Percentiles rank a stretch among this genome's conserved stretches.
phyloP scores from a whole-genome alignment of 2,113 vertebrate species.

The Erinaceus europaeus region DNA sequence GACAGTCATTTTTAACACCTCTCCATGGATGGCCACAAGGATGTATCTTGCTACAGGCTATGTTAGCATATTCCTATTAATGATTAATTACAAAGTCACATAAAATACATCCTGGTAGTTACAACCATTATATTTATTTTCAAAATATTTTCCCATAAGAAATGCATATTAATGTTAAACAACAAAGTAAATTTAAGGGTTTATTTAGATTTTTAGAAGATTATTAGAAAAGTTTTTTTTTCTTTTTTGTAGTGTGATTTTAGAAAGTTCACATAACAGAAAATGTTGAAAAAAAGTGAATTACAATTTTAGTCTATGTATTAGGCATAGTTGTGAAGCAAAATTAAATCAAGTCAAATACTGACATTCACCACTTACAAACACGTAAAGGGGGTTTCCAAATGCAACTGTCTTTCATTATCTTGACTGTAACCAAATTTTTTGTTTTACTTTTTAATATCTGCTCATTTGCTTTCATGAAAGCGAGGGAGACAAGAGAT shows the following conservation, averaged over 20 bases:
- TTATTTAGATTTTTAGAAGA: not conserved
- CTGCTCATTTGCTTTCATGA: too few species aligned
- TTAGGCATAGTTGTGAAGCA: not conserved
- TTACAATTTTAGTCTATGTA: not conserved
- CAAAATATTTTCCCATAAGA: not conserved
- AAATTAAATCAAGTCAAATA: too few species aligned
- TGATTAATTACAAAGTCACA: slow-evolving; percentile 19
- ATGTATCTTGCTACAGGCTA: slow-evolving; percentile 97
- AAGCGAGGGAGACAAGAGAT: too few species aligned
- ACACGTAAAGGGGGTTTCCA: too few species aligned
- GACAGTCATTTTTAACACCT: slow-evolving; percentile 94
- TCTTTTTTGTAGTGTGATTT: slow-evolving; percentile 22
- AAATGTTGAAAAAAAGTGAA: slow-evolving; percentile 30
- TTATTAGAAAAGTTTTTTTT: slow-evolving; percentile 5
- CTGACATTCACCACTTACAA: too few species aligned
- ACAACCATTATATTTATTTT: not conserved
- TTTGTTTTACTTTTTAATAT: too few species aligned
- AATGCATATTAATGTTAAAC: not conserved
- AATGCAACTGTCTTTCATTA: not conserved
- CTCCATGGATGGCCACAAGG: slow-evolving; percentile 95
- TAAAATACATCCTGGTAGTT: not conserved
- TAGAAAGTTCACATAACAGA: not conserved
- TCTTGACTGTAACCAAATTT: too few species aligned
- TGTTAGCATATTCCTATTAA: slow-evolving; percentile 93
- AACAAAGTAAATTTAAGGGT: not conserved